Percentiles rank a stretch among this genome's conserved stretches.
Conservation (phyloP, 1,140 invertebrate genomes). For the Trichoplusia ni region DNA sequence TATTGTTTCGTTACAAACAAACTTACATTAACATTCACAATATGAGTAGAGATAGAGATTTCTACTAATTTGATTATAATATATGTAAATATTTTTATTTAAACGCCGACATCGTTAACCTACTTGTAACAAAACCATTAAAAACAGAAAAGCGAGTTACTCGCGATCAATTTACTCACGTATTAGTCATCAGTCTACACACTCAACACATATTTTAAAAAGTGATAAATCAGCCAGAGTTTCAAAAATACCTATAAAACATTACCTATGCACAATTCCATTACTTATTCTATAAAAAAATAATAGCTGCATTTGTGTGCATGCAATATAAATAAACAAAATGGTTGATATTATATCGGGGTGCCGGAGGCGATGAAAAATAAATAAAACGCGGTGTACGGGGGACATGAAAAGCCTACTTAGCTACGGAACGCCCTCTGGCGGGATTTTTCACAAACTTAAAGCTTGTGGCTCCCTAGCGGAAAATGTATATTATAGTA, state of each 20-base stretch:
- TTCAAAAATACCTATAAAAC: not conserved
- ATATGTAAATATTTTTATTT: no score
- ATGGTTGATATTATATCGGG: conserved; percentile 68
- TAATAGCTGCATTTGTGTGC: conserved; percentile 61
- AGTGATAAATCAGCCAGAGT: no score
- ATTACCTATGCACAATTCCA: conserved; percentile 29
- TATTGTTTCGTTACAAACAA: no score
- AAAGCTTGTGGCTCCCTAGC: conserved; percentile 12
- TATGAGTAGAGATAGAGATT: no score
- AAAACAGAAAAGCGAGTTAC: no score
- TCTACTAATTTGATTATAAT: no score
- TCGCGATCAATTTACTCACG: no score
- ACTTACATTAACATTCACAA: no score
- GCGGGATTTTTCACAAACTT: conserved; percentile 39
- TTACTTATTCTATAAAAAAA: conserved; percentile 57
- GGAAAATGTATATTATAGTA: conserved; percentile 11
- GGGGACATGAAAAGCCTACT: conserved; percentile 62
- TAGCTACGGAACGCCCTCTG: conserved; percentile 31
- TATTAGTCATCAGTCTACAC: no score
- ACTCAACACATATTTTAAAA: no score
- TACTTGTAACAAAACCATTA: no score
- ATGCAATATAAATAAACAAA: conserved; percentile 73
- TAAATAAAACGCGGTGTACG: conserved; percentile 63
- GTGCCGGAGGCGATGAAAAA: conserved; percentile 68
- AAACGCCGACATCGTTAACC: no score